Percentiles rank a stretch among this genome's conserved stretches.
These are phyloP conservation scores for Agelastica alni DNA, from an alignment of 2,888 invertebrate species.

Conservation along the genomic window DNA sequence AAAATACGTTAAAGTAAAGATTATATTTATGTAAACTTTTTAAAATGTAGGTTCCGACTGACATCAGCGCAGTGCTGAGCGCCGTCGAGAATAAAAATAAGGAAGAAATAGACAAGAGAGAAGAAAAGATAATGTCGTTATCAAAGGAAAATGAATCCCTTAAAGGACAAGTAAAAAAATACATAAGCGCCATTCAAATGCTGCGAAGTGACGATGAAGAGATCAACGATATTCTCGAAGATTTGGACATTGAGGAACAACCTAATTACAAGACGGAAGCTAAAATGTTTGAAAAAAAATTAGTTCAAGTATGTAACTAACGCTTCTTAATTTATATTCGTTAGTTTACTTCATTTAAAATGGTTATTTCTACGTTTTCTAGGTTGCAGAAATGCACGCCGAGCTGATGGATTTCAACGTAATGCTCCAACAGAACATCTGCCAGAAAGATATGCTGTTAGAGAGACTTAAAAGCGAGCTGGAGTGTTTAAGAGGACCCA, in stretches of 20 bases:
- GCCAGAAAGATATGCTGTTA: constrained; percentile 65
- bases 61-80: constrained; percentile 52
- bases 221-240: constrained; percentile 49
- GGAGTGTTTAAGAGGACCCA: constrained; percentile 67
- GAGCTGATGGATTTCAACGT: constrained; percentile 93
- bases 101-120: constrained; percentile 47
- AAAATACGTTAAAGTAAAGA: too few relatives aligned
- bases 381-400: constrained; percentile 94
- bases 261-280: constrained; percentile 69
- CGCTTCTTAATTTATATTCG: too few relatives aligned
- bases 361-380: constrained; percentile 25
- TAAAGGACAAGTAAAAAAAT: constrained; percentile 83
- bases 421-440: constrained; percentile 73
- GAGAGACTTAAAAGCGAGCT: constrained; percentile 67
- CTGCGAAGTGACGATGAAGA: constrained; percentile 61
- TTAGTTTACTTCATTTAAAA: background rate
- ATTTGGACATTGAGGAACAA: constrained; percentile 50
- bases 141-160: constrained; percentile 77
- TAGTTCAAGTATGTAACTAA: constrained; percentile 73
- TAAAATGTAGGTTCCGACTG: constrained; percentile 40
- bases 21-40: too few relatives aligned
- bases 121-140: constrained; percentile 49
- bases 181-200: constrained; percentile 87
- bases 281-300: constrained; percentile 80
- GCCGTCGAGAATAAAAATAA: constrained; percentile 52